Evolutionary conservation across 2,113 vertebrate species (phyloP).

Genomic region (Brachyhypopomus gauderio): DNA sequence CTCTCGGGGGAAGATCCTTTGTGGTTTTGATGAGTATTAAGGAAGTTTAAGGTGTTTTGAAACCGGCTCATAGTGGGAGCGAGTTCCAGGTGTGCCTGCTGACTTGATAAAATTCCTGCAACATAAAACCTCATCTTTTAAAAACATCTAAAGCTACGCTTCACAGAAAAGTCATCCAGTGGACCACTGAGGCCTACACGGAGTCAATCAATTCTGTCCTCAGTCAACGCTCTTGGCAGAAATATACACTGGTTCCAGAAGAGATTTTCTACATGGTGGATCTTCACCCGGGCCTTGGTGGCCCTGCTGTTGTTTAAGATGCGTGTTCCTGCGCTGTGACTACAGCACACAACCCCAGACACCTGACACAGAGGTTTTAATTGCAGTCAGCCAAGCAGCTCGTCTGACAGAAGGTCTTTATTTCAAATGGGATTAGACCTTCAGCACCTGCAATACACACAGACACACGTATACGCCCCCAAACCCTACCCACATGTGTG

Average conservation of each 20-base stretch:
- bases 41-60: slow-evolving; percentile 14
- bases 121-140: background rate
- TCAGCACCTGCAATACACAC: slow-evolving; percentile 2
- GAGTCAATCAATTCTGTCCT: background rate
- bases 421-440: slow-evolving; percentile 54
- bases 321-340: slow-evolving; percentile 19
- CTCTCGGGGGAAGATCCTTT: slow-evolving; percentile 13
- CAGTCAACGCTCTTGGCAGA: slow-evolving; percentile 11
- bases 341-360: slow-evolving; percentile 38
- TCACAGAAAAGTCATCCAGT: background rate
- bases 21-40: slow-evolving; percentile 19
- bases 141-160: background rate
- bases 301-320: slow-evolving; percentile 25
- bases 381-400: slow-evolving; percentile 54
- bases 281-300: slow-evolving; percentile 29
- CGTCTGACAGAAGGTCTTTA: slow-evolving; percentile 59
- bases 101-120: slow-evolving; percentile 1
- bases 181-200: background rate
- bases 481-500: too few species aligned
- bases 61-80: background rate
- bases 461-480: background rate
- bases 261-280: slow-evolving; percentile 28
- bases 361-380: slow-evolving; percentile 60
- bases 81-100: slow-evolving; percentile 18
- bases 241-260: slow-evolving; percentile 9